Base-by-base conservation (phyloP, 2,113 vertebrate genomes). In the Rhea americana region DNA sequence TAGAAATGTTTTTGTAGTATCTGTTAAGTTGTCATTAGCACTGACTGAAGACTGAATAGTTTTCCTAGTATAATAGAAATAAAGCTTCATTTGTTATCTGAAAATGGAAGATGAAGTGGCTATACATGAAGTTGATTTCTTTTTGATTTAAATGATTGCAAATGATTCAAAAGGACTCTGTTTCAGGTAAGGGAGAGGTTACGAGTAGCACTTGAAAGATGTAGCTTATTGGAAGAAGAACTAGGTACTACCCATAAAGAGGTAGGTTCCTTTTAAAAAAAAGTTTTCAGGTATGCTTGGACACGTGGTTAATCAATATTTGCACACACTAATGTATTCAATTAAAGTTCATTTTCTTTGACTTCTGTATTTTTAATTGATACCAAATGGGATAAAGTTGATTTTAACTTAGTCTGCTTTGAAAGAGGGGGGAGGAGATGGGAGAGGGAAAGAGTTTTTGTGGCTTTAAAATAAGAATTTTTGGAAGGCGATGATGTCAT, bases 171-270 rank as follows among this genome's bases (percentile, higher is more conserved):
- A 86, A 66, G 89, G 90, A 28, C 39, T 6, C n/a, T 3, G 90
- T 96, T 96, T 39, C 91, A 99, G 99, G 99, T 99, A 66, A 98
- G 99, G 75, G 99, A 99, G 96, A 97, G 99, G 47, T 96, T 99
- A 39, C 98, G 99, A 28, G 99, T 99, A 28, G 99, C 99, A 47
- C 97, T 99, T 93, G 99, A 99, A 95, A 97, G 99, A 95, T 99
- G 99, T 95, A 99, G 99, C 45, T 97, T 98, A 3, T 92, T 99
- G 93, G 99, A 99, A 94, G 99, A 99, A 82, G 99, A 99, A 87
- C 94, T 99, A 65, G 98, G 98, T 35, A 96, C 98, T 66, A 98
- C 99, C 1, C 99, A 99, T 95, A 99, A 99, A 97, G 99, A 99
- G 98, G 99, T 99, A 91, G 87, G 98, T 91, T 26, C 19, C 9